phyloP scores from a whole-genome alignment of 2,888 invertebrate species.

The Dyspetes luteomarginatus region DNA sequence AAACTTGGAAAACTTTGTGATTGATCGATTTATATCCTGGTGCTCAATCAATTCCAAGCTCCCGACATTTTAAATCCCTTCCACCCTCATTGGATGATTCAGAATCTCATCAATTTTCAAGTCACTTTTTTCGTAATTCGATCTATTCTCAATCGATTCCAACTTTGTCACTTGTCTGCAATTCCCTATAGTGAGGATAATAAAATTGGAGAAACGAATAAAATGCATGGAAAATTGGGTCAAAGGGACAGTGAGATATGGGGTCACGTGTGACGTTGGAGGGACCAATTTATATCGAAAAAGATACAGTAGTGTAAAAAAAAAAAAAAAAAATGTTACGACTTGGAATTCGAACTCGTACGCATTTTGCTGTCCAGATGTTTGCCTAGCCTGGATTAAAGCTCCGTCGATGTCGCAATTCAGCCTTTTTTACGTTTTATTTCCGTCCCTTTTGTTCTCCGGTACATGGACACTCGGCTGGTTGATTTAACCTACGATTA shows the following conservation, averaged over 20 bases:
- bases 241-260: conserved; percentile 16
- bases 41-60: too few relatives aligned
- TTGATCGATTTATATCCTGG: too few relatives aligned
- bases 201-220: background rate
- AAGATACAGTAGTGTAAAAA: background rate
- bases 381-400: conserved; percentile 15
- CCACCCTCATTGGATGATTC: too few relatives aligned
- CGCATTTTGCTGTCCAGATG: background rate
- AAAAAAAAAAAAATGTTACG: conserved; percentile 13
- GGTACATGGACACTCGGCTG: background rate
- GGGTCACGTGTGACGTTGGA: background rate
- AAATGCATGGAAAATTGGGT: conserved; percentile 4
- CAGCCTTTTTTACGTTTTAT: background rate
- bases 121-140: too few relatives aligned
- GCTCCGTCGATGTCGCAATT: conserved; percentile 13
- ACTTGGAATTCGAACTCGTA: background rate
- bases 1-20: too few relatives aligned
- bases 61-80: too few relatives aligned
- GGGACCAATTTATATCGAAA: conserved; percentile 21
- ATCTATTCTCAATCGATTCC: too few relatives aligned
- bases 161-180: too few relatives aligned
- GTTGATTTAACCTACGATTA: background rate
- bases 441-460: background rate
- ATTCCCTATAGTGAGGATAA: background rate
- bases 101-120: too few relatives aligned